These are phyloP conservation scores for Diploptera punctata DNA, from an alignment of 2,888 invertebrate species.

Conservation along the genomic window DNA sequence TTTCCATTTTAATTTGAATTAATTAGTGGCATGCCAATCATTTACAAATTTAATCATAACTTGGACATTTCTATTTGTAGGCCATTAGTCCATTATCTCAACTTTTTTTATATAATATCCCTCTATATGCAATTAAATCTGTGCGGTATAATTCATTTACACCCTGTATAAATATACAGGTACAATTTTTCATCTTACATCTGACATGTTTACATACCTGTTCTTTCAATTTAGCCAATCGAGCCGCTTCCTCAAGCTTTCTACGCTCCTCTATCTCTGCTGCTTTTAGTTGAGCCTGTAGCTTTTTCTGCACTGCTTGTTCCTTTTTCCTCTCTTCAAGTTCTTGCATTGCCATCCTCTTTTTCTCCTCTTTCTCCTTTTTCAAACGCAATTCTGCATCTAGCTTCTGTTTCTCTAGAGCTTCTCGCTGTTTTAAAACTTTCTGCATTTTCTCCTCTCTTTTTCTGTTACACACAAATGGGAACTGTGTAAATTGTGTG, in stretches of 20 bases:
- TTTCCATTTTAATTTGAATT: no score
- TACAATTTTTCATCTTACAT: no score
- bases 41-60: no score
- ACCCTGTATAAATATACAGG: no score
- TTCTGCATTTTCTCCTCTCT: conserved; percentile 40
- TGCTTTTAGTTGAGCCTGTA: conserved; percentile 37
- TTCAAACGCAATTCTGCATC: conserved; percentile 32
- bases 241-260: conserved; percentile 40
- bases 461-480: conserved; percentile 35
- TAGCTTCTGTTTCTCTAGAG: conserved; percentile 39
- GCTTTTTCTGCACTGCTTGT: conserved; percentile 35
- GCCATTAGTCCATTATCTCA: no score
- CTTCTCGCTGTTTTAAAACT: conserved; percentile 36
- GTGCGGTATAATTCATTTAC: no score
- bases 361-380: conserved; percentile 41
- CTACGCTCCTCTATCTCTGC: conserved; percentile 41
- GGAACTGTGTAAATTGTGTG: no score
- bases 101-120: no score
- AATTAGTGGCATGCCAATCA: no score
- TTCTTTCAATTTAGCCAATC: conserved; percentile 39
- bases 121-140: no score
- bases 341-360: conserved; percentile 19
- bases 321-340: conserved; percentile 40
- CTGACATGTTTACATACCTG: no score
- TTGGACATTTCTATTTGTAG: no score